These are phyloP conservation scores for Anniella stebbinsi DNA, from an alignment of 2,797 vertebrate species.

Conservation along the genomic window DNA sequence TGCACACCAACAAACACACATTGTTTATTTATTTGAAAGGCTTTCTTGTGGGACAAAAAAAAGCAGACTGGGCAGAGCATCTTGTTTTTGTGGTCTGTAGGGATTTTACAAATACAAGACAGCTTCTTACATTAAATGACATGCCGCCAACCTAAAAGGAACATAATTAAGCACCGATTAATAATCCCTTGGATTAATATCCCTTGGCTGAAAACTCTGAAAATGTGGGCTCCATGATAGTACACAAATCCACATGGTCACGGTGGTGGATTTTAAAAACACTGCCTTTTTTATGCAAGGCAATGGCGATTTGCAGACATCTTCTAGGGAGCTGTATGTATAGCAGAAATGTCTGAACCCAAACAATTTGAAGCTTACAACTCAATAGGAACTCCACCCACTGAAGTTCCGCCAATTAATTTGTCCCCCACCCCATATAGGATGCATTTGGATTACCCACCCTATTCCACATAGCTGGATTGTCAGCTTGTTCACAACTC, in stretches of 20 bases:
- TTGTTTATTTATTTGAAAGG: slow-evolving; percentile 2
- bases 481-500: too few species aligned
- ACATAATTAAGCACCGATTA: not conserved
- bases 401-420: not conserved
- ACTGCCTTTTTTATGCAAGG: not conserved
- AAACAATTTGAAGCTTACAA: not conserved
- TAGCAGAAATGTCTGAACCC: not conserved
- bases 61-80: slow-evolving; percentile 27
- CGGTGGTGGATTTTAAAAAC: rapidly evolving
- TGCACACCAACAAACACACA: not conserved
- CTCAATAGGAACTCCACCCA: not conserved
- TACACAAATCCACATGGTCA: not conserved
- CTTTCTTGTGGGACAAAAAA: not conserved
- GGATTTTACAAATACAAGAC: not conserved
- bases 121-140: slow-evolving; percentile 52
- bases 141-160: slow-evolving; percentile 13
- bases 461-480: too few species aligned
- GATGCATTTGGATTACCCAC: too few species aligned
- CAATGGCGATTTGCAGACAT: not conserved
- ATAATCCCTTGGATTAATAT: slow-evolving; percentile 22
- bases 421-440: too few species aligned
- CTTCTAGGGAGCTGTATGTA: not conserved
- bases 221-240: not conserved
- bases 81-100: slow-evolving; percentile 27
- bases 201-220: not conserved